Conservation (phyloP, 2,797 vertebrate species). For the Cetoscarus ocellatus region DNA sequence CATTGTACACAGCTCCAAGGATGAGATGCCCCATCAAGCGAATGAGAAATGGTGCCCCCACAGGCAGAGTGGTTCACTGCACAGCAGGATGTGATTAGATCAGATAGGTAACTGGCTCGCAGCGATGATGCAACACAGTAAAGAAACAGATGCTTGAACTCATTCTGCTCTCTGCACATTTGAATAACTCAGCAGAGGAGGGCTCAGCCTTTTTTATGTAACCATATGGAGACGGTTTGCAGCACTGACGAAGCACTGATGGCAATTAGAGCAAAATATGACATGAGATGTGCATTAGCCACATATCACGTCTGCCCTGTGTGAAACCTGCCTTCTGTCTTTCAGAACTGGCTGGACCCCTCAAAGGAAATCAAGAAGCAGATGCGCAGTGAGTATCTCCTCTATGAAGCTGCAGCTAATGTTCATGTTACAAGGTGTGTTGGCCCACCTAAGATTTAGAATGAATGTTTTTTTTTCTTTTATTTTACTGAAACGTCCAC, state of each 20-base stretch:
- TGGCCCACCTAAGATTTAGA: too few relatives aligned
- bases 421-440: slow-evolving; percentile 18
- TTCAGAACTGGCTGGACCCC: slow-evolving; percentile 98
- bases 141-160: slow-evolving; percentile 64
- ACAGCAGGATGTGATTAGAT: slow-evolving; percentile 28
- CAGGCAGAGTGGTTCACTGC: slow-evolving; percentile 37
- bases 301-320: slow-evolving; percentile 45
- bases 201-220: slow-evolving; percentile 55
- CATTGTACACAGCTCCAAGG: slow-evolving; percentile 1
- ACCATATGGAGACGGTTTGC: slow-evolving; percentile 73
- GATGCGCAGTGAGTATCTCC: slow-evolving; percentile 93
- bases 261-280: slow-evolving; percentile 69
- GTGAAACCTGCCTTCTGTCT: slow-evolving; percentile 74
- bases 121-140: slow-evolving; percentile 40
- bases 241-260: slow-evolving; percentile 61
- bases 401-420: slow-evolving; percentile 21
- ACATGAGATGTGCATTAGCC: slow-evolving; percentile 45
- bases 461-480: too few relatives aligned
- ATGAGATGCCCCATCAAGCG: slow-evolving; percentile 11
- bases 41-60: slow-evolving; percentile 28
- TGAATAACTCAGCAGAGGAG: slow-evolving; percentile 51
- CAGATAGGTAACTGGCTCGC: slow-evolving; percentile 43
- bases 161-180: slow-evolving; percentile 40
- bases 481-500: too few relatives aligned
- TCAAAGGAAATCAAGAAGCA: slow-evolving; percentile 99